Evolutionary conservation across 1,140 invertebrate genomes (phyloP), one percentile per base, ranked within the genome.

Genomic region (Drosophila malerkotliana): DNA sequence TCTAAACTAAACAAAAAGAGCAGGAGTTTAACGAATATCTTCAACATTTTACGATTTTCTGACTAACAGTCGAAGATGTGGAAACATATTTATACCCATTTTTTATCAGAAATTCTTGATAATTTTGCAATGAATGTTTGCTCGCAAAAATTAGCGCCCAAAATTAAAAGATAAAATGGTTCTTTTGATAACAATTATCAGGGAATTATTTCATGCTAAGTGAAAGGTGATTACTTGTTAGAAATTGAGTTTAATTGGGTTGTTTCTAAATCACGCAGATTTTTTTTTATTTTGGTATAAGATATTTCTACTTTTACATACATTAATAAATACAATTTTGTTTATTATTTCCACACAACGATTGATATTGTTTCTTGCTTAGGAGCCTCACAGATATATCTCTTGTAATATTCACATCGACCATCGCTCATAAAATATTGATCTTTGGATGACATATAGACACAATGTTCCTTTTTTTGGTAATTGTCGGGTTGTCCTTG

Each of bases 351-450:
- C 41, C 41, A 44, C 6, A 44, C 15, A 15, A 44, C 41, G 5
- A 44, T 44, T 18, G 41, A 44, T 15, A 44, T 44, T 9, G 41
- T 44, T 44, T 44, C 41, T 7, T 44, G 41, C 41, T 44, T 18
- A 14, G 41, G 41, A 44, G 41, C 41, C 14, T 44, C 41, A 18
- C 41, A 44, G 15, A 44, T 44, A 18, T 44, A 44, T 18, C 15
- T 44, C 10, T 44, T 44, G n/a, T 15, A 18, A 14, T 7, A 15
- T n/a, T 44, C 41, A 9, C 41, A 44, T 18, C 41, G 41, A 18
- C n/a, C n/a, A 44, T 44, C 41, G 41, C 15, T 14, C 41, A 44
- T 3, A 18, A 14, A 18, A 12, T 44, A 15, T 15, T 14, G 4
- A 44, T 44, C 14, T 7, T 44, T 14, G 14, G n/a, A 44, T 7